Conservation (phyloP, 53 echinoderm and acorn worm species). For the Luidia sarsii region DNA sequence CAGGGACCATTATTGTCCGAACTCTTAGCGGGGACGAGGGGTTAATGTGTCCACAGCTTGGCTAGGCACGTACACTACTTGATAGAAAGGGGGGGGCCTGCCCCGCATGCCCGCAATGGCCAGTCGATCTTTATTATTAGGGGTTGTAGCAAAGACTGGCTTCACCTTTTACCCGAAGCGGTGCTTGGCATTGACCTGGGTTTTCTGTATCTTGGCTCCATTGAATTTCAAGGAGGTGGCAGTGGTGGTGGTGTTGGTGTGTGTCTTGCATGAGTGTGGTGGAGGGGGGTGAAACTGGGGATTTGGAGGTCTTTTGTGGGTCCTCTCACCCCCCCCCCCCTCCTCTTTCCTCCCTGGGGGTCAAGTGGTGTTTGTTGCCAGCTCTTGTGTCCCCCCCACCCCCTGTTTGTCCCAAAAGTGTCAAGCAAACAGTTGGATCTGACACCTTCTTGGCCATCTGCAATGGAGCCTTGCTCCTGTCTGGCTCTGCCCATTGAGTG, state of each 20-base stretch:
- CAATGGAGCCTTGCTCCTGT: not conserved
- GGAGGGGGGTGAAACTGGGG: not conserved
- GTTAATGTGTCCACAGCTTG: constrained; percentile 42
- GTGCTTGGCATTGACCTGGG: constrained; percentile 37
- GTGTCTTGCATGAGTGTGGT: not conserved
- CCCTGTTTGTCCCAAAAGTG: constrained; percentile 3
- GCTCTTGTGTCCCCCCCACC: not conserved
- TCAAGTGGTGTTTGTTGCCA: constrained; percentile 26
- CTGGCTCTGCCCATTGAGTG: no score
- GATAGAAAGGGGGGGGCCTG: constrained; percentile 3
- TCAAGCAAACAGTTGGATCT: not conserved
- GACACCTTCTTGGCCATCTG: not conserved
- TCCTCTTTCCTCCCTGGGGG: constrained; percentile 10
- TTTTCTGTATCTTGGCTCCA: constrained; percentile 3
- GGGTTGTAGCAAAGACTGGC: no score
- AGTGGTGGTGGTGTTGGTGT: not conserved
- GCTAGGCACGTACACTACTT: constrained; percentile 37
- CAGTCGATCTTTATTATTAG: no score
- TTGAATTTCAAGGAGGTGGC: not conserved
- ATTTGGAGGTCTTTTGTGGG: no score
- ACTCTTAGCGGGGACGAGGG: not conserved
- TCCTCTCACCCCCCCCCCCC: no score
- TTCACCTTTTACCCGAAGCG: constrained; percentile 29
- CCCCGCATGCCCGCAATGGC: no score
- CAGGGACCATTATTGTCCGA: constrained; percentile 11